Evolutionary conservation across 1,140 invertebrate genomes (phyloP).

Genomic region (Oreohelix idahoensis): DNA sequence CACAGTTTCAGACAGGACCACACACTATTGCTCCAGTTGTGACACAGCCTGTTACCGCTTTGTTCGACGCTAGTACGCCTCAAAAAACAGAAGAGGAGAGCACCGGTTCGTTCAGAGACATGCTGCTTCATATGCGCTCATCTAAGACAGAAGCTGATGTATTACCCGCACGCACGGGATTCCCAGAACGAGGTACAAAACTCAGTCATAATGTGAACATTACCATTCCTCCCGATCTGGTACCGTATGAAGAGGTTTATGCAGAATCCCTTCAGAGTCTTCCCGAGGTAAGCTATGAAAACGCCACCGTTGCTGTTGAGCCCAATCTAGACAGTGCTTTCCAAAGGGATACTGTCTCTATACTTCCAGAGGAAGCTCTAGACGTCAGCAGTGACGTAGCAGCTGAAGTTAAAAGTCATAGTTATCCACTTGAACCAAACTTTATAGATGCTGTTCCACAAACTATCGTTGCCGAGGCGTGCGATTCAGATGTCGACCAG

Average conservation of each 20-base stretch:
- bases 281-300: neutral
- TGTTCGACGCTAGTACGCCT: neutral
- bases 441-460: no score
- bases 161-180: neutral
- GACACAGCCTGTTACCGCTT: neutral
- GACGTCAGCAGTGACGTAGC: no score
- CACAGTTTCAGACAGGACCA: neutral
- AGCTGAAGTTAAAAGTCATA: no score
- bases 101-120: neutral
- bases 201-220: neutral
- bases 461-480: no score
- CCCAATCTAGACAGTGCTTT: neutral
- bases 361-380: neutral
- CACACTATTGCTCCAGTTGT: neutral
- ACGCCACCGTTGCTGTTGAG: neutral
- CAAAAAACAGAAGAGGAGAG: neutral
- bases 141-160: neutral
- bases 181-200: neutral
- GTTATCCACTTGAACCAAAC: no score
- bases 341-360: neutral
- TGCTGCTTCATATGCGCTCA: neutral
- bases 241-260: neutral
- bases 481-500: no score
- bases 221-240: neutral
- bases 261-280: neutral